phyloP scores from a whole-genome alignment of 1,140 invertebrate genomes.

The Tetramorium alpestre region DNA sequence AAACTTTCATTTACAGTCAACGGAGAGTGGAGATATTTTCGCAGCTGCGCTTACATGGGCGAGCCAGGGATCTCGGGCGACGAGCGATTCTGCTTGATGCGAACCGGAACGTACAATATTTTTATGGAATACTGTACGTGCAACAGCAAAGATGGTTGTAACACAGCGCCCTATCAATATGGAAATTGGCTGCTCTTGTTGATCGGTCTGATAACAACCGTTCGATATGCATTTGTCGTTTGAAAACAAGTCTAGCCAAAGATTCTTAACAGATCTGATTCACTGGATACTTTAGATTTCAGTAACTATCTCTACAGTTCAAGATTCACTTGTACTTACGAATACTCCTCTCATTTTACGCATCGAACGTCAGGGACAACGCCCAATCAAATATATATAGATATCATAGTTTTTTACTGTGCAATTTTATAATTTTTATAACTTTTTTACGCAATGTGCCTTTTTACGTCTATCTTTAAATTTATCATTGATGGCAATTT shows the following conservation, averaged over 20 bases:
- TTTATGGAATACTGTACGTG: constrained; percentile 98
- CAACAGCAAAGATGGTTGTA: constrained; percentile 96
- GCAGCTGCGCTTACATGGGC: constrained; percentile 95
- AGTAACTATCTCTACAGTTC: constrained; percentile 35
- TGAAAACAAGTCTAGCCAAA: constrained; percentile 54
- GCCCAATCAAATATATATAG: constrained; percentile 11
- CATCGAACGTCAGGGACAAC: constrained; percentile 44
- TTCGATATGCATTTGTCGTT: constrained; percentile 39
- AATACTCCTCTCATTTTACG: constrained; percentile 45
- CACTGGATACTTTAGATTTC: constrained; percentile 28
- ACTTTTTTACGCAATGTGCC: constrained; percentile 30
- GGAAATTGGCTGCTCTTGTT: constrained; percentile 60
- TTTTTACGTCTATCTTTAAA: constrained; percentile 48
- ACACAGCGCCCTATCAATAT: constrained; percentile 85
- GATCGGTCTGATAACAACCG: constrained; percentile 35
- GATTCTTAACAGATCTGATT: constrained; percentile 56
- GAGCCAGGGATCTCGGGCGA: constrained; percentile 96
- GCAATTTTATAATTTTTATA: constrained; percentile 35
- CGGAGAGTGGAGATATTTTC: constrained; percentile 95
- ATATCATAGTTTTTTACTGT: not conserved
- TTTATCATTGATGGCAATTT: constrained; percentile 12
- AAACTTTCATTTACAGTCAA: constrained; percentile 88
- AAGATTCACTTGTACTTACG: constrained; percentile 67
- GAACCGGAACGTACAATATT: constrained; percentile 96
- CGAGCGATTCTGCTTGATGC: constrained; percentile 95